A percentile compares a stretch with the other conserved stretches of the same genome.
Evolutionary conservation across 2,113 vertebrate genomes (phyloP).

Genomic region (Alosa alosa): DNA sequence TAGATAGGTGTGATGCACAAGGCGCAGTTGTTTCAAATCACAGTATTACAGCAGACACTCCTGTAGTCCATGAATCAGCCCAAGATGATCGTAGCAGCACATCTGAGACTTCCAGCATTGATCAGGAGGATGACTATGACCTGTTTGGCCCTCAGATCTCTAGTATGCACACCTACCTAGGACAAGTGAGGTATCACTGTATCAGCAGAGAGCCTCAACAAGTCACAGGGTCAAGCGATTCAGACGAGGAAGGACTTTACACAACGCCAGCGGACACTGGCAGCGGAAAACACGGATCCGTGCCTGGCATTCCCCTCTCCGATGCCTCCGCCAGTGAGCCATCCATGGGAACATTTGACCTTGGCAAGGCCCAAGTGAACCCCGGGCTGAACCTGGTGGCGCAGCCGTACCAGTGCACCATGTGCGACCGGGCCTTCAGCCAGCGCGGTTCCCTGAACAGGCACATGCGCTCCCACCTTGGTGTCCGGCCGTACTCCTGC

Average conservation of each 20-base stretch:
- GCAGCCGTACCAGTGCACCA: slow-evolving; percentile 63
- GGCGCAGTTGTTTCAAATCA: not conserved
- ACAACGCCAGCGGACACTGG: not conserved
- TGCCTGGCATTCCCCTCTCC: slow-evolving; percentile 24
- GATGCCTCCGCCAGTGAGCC: not conserved
- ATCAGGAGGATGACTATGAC: slow-evolving; percentile 4
- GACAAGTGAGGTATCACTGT: slow-evolving; percentile 52
- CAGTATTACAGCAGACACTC: not conserved
- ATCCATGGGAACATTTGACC: not conserved
- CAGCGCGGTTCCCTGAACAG: slow-evolving; percentile 72
- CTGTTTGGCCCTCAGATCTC: not conserved
- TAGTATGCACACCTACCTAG: slow-evolving; percentile 44
- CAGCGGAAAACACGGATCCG: not conserved
- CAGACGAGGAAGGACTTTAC: slow-evolving; percentile 32
- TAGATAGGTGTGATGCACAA: not conserved
- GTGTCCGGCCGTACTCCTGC: slow-evolving; percentile 69
- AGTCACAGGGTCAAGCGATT: slow-evolving; percentile 37
- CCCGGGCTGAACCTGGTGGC: slow-evolving; percentile 33
- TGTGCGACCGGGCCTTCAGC: slow-evolving; percentile 68
- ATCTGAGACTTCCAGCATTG: not conserved
- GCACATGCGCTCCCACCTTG: slow-evolving; percentile 70
- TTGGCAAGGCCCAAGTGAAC: not conserved
- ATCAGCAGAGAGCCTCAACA: slow-evolving; percentile 29
- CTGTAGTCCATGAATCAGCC: not conserved
- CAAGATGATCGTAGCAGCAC: not conserved